These are phyloP conservation scores for Nyctibius grandis DNA, from an alignment of 2,797 vertebrate genomes.

Conservation along the genomic window DNA sequence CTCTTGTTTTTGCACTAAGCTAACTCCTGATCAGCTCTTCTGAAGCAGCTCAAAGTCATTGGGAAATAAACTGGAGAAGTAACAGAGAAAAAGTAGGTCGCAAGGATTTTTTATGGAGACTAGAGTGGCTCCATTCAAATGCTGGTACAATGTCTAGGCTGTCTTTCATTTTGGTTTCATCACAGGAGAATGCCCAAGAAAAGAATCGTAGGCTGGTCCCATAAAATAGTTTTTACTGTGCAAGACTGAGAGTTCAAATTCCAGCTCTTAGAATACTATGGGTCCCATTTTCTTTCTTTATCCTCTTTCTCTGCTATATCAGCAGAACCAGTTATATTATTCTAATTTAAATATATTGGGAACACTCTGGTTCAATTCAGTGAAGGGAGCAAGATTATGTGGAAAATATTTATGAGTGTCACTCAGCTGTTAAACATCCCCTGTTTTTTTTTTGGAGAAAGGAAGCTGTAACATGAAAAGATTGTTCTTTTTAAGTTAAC, in stretches of 20 bases:
- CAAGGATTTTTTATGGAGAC: not conserved
- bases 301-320: not conserved
- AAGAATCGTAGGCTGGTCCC: not conserved
- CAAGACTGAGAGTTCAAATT: not conserved
- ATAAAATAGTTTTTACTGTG: not conserved
- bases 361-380: not conserved
- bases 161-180: not conserved
- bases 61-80: not conserved
- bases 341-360: not conserved
- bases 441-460: not conserved
- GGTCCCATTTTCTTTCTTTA: not conserved
- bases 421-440: not conserved
- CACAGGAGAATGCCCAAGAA: not conserved
- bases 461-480: not conserved
- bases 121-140: slow-evolving; percentile 4
- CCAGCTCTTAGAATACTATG: not conserved
- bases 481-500: not conserved
- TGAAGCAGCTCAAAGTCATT: not conserved
- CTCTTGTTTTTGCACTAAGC: not conserved
- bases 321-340: not conserved
- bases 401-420: not conserved
- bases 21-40: slow-evolving; percentile 2
- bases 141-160: not conserved
- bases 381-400: not conserved
- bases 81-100: slow-evolving; percentile 31